phyloP scores from a whole-genome alignment of 2,797 vertebrate genomes.

The Trachops cirrhosus region DNA sequence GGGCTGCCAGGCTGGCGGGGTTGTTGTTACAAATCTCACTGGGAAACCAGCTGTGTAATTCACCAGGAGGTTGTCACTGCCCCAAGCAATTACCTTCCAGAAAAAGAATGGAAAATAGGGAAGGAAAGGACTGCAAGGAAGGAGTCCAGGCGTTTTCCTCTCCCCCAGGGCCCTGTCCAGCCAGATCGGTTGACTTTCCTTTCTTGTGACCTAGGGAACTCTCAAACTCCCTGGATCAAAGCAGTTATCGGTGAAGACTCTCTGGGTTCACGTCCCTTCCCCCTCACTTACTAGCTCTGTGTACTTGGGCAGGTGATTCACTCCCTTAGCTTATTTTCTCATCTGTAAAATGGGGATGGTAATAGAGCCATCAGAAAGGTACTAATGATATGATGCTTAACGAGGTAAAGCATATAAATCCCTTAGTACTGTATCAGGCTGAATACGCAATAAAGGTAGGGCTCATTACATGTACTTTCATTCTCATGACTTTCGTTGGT shows the following conservation, averaged over 20 bases:
- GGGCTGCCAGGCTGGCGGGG: constrained; percentile 71
- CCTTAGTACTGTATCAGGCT: neutral
- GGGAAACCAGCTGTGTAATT: constrained; percentile 72
- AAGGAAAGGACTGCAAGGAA: constrained; percentile 34
- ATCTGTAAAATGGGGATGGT: constrained; percentile 9
- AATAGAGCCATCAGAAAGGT: neutral
- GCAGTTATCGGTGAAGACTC: neutral
- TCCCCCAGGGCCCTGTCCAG: constrained; percentile 24
- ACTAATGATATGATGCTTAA: neutral
- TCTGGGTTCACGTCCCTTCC: constrained; percentile 1
- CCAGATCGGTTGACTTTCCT: constrained; percentile 9
- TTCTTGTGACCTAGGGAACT: neutral
- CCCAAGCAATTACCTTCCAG: constrained; percentile 72
- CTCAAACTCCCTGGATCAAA: constrained; percentile 44
- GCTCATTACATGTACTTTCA: neutral
- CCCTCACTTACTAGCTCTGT: neutral
- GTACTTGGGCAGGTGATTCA: neutral
- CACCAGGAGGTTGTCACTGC: constrained; percentile 68
- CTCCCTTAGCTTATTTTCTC: constrained; percentile 1
- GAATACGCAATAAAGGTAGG: neutral
- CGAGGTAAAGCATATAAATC: neutral
- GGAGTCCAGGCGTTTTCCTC: constrained; percentile 39
- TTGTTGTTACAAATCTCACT: constrained; percentile 73
- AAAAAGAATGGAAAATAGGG: constrained; percentile 68
- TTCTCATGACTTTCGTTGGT: neutral